Conservation (phyloP, 1,140 invertebrate genomes). For the Varroa destructor region DNA sequence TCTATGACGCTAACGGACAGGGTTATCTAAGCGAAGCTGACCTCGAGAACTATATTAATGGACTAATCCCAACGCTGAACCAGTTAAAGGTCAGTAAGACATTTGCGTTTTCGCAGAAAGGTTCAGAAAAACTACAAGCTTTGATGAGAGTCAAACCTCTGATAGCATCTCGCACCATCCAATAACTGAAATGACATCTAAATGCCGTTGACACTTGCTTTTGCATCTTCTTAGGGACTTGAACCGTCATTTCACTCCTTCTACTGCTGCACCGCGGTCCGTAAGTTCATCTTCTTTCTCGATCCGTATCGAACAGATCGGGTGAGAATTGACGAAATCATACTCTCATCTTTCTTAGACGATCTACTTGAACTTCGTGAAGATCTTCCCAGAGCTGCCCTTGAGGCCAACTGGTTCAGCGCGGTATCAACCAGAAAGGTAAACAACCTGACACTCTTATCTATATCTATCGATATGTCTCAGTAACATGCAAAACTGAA, state of each 20-base stretch:
- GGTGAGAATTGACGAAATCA: slow-evolving; percentile 76
- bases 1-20: slow-evolving; percentile 82
- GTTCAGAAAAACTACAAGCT: not conserved
- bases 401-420: slow-evolving; percentile 88
- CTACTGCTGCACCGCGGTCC: slow-evolving; percentile 84
- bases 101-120: not conserved
- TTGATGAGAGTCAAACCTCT: too few species aligned
- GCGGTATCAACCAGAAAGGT: slow-evolving; percentile 56
- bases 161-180: not conserved
- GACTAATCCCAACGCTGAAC: slow-evolving; percentile 75
- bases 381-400: slow-evolving; percentile 61
- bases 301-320: slow-evolving; percentile 72
- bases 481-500: too few species aligned
- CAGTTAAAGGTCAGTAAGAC: slow-evolving; percentile 43
- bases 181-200: not conserved
- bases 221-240: slow-evolving; percentile 50
- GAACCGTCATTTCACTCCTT: slow-evolving; percentile 88
- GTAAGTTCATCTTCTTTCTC: slow-evolving; percentile 89
- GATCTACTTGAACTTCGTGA: slow-evolving; percentile 71
- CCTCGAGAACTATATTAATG: slow-evolving; percentile 83
- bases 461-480: too few species aligned
- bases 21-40: slow-evolving; percentile 80
- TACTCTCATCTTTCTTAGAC: slow-evolving; percentile 78
- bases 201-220: slow-evolving; percentile 41
- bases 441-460: too few species aligned